Percentiles rank a stretch among this genome's conserved stretches.
These are phyloP conservation scores for Megaceryle maxima DNA, from an alignment of 2,113 vertebrate genomes.

Conservation along the genomic window DNA sequence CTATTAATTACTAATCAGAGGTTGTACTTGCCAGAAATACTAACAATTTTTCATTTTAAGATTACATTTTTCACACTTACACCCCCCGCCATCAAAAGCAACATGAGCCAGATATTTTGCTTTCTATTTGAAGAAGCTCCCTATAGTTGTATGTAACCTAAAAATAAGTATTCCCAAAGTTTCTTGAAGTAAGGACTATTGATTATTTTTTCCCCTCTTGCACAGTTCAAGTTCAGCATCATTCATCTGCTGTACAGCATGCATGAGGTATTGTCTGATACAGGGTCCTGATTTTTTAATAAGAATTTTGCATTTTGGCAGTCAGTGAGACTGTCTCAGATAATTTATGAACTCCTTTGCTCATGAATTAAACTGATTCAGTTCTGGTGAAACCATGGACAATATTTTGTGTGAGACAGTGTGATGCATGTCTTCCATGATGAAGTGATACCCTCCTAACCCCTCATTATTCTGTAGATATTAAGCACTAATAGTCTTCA, in stretches of 20 bases:
- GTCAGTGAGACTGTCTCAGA: neutral
- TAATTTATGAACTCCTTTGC: neutral
- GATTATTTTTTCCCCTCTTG: neutral
- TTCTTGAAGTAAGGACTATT: neutral
- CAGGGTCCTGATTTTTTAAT: neutral
- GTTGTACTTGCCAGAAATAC: neutral
- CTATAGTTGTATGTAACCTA: neutral
- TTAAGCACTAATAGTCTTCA: neutral
- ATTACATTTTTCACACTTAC: neutral
- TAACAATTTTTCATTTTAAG: neutral
- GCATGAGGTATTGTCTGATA: neutral
- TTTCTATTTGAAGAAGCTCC: neutral
- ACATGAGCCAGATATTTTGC: neutral
- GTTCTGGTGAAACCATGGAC: neutral
- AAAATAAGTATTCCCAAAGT: neutral
- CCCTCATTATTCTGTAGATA: neutral
- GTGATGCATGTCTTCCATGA: neutral
- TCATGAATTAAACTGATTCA: neutral
- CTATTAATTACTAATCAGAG: neutral
- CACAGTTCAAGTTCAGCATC: neutral
- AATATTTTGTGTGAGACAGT: neutral
- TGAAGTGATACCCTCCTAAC: neutral
- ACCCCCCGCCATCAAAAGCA: neutral
- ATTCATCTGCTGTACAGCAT: neutral
- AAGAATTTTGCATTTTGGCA: constrained; percentile 5